Evolutionary conservation across 35 echinoderm and acorn worm species (phyloP).

Genomic region (Anneissia japonica): DNA sequence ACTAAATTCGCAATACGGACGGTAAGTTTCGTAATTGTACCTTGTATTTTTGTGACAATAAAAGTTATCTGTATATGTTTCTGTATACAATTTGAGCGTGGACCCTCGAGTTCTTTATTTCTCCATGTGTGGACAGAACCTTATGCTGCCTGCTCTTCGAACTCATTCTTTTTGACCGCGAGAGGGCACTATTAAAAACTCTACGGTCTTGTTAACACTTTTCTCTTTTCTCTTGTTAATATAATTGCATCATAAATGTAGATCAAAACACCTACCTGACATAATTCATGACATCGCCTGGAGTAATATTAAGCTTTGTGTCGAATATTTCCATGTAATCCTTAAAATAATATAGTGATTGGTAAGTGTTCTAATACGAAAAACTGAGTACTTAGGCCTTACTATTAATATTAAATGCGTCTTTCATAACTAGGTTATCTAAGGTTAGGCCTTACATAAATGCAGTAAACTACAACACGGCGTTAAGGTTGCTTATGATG

Average conservation of each 20-base stretch:
- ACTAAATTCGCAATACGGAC: too few species aligned
- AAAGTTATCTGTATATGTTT: too few species aligned
- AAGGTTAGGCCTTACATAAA: too few species aligned
- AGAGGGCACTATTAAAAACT: too few species aligned
- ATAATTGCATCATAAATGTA: not conserved
- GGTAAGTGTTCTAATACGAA: not conserved
- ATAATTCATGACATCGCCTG: slow-evolving; percentile 82
- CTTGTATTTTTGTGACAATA: too few species aligned
- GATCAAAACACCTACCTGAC: slow-evolving; percentile 44
- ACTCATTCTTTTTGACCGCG: too few species aligned
- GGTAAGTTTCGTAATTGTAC: too few species aligned
- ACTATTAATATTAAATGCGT: not conserved
- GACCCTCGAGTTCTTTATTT: too few species aligned
- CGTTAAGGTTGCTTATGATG: not conserved
- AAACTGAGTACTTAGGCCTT: not conserved
- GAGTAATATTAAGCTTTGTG: slow-evolving; percentile 74
- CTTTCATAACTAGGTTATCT: not conserved
- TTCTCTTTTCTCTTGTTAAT: not conserved
- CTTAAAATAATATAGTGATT: slow-evolving; percentile 8
- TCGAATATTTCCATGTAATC: slow-evolving; percentile 80
- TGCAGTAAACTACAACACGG: not conserved
- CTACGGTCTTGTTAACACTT: too few species aligned
- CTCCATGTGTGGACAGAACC: too few species aligned
- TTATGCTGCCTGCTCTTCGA: too few species aligned
- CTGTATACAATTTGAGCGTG: too few species aligned